phyloP scores from a whole-genome alignment of 37 sponge, comb jelly and placozoan species.

The Ianthella basta region DNA sequence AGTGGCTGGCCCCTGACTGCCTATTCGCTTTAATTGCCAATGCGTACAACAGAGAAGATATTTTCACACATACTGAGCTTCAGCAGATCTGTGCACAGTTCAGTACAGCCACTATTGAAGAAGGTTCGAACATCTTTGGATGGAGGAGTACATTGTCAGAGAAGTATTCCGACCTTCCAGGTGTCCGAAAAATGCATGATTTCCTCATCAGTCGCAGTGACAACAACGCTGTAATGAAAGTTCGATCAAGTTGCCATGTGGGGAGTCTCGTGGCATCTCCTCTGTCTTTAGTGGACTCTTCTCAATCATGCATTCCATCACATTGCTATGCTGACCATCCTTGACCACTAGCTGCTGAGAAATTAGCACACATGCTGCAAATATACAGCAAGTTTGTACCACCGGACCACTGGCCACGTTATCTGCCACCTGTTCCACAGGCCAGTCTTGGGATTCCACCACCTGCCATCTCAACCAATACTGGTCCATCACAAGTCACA shows the following conservation, averaged over 20 bases:
- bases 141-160: background rate
- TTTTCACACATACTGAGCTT: background rate
- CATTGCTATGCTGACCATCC: background rate
- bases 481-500: background rate
- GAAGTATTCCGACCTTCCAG: background rate
- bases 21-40: background rate
- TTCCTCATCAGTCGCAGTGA: background rate
- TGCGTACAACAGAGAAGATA: background rate
- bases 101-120: background rate
- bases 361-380: background rate
- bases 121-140: background rate
- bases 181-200: constrained; percentile 1
- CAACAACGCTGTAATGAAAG: background rate
- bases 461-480: too few relatives aligned
- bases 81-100: background rate
- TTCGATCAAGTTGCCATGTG: background rate
- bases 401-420: constrained; percentile 10
- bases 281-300: background rate
- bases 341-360: background rate
- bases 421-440: background rate
- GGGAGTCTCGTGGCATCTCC: background rate
- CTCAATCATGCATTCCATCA: background rate
- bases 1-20: background rate
- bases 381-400: background rate
- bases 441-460: background rate